Evolutionary conservation across 2,888 invertebrate species (phyloP).

Genomic region (Odontothrips loti): DNA sequence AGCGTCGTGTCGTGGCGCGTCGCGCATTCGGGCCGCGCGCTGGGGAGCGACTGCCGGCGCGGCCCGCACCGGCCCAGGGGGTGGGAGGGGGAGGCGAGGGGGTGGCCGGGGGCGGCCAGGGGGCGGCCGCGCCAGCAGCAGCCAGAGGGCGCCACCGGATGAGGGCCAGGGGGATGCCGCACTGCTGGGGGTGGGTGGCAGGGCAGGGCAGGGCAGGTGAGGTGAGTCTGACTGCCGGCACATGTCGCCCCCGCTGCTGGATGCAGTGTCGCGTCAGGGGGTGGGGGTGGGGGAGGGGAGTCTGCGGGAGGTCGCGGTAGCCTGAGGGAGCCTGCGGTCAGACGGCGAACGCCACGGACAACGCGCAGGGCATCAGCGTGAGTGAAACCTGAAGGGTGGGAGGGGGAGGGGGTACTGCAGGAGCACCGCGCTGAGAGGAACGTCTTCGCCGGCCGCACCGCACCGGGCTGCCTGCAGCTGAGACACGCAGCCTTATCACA

Average conservation of each 20-base stretch:
- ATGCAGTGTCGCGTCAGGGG: background rate
- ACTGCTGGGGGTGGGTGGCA: background rate
- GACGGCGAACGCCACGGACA: no score
- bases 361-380: no score
- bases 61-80: background rate
- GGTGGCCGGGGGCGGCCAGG: background rate
- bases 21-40: background rate
- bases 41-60: conserved; percentile 5
- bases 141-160: conserved; percentile 2
- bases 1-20: background rate
- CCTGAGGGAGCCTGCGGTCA: background rate
- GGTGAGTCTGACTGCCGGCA: conserved; percentile 16
- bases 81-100: background rate
- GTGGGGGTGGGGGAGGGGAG: background rate
- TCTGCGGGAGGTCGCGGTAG: background rate
- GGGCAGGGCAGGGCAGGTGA: background rate
- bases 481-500: no score
- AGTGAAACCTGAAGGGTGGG: no score
- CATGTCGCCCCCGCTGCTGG: conserved; percentile 18
- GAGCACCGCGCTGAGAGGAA: no score
- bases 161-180: background rate
- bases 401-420: no score
- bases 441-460: no score
- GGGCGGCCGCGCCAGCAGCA: background rate
- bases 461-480: no score